Evolutionary conservation across 1,140 invertebrate species (phyloP).

Genomic region (Zophobas atratus): DNA sequence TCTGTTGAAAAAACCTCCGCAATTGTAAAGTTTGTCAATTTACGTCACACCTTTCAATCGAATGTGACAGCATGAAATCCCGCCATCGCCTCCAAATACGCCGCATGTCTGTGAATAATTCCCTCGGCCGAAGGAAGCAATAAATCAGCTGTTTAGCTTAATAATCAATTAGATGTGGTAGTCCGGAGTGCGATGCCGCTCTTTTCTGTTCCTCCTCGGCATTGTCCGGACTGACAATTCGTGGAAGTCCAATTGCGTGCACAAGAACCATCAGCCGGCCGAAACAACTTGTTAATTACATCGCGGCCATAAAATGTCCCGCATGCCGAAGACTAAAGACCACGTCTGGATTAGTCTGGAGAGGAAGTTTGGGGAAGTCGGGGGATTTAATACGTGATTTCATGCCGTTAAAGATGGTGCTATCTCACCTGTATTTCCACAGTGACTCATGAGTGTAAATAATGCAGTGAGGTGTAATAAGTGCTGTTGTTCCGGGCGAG

Average conservation of each 20-base stretch:
- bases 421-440: constrained; percentile 52
- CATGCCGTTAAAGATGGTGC: constrained; percentile 44
- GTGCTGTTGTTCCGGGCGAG: constrained; percentile 17
- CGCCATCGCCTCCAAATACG: too few species aligned
- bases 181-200: constrained; percentile 16
- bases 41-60: too few species aligned
- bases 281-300: constrained; percentile 44
- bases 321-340: constrained; percentile 48
- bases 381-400: constrained; percentile 49
- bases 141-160: constrained; percentile 52
- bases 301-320: constrained; percentile 42
- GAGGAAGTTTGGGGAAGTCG: constrained; percentile 34
- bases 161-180: constrained; percentile 52
- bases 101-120: constrained; percentile 48
- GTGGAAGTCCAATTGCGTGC: constrained; percentile 36
- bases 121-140: constrained; percentile 49
- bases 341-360: constrained; percentile 47
- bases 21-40: too few species aligned
- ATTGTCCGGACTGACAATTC: constrained; percentile 28
- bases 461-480: constrained; percentile 49
- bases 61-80: too few species aligned
- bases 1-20: too few species aligned
- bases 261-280: constrained; percentile 23
- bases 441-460: constrained; percentile 53
- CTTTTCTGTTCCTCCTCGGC: not conserved